A percentile compares a stretch with the other conserved stretches of the same genome.
phyloP scores from a whole-genome alignment of 2,113 vertebrate species.

The Cebus imitator region DNA sequence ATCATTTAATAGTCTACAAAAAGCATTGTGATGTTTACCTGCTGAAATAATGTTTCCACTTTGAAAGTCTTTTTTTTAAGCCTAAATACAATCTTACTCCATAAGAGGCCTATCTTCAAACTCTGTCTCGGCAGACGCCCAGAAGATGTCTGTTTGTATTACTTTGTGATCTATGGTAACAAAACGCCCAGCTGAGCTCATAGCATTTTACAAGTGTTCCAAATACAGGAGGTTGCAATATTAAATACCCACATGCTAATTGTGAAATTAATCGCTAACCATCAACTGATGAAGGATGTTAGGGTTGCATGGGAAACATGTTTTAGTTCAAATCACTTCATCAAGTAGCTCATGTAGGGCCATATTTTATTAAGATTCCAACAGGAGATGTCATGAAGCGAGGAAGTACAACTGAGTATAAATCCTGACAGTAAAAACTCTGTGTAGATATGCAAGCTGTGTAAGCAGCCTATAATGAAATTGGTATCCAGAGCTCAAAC shows the following conservation, averaged over 20 bases:
- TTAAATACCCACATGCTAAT: neutral
- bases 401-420: neutral
- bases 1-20: neutral
- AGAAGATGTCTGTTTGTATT: constrained; percentile 30
- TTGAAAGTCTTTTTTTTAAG: neutral
- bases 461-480: neutral
- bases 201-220: neutral
- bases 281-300: neutral
- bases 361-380: neutral
- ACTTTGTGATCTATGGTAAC: neutral
- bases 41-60: neutral
- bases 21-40: neutral
- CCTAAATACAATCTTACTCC: neutral
- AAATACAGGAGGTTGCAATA: neutral
- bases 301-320: neutral
- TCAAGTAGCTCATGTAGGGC: neutral
- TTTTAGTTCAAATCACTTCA: neutral
- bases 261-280: constrained; percentile 43
- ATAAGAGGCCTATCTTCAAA: neutral
- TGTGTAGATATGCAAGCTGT: neutral
- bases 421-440: neutral
- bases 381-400: neutral
- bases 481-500: neutral
- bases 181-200: neutral
- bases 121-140: neutral